Percentiles rank a stretch among this genome's conserved stretches.
Conservation (phyloP, 2,888 invertebrate genomes). For the Caradrina clavipalpis region DNA sequence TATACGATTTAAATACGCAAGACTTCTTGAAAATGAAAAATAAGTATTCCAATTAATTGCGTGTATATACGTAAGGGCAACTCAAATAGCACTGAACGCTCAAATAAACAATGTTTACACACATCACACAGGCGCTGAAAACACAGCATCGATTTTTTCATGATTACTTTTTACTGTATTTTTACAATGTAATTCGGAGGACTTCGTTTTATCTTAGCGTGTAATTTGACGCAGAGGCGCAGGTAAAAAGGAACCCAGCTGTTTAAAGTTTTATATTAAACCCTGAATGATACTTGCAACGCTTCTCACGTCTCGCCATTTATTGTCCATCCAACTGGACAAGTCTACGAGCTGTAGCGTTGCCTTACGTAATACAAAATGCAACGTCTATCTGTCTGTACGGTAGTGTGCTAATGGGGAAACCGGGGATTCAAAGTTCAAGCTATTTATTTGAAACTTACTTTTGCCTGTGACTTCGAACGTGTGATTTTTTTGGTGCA, state of each 20-base stretch:
- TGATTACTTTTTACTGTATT: neutral
- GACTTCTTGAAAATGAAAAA: too few relatives aligned
- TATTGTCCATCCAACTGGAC: conserved; percentile 40
- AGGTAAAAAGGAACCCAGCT: conserved; percentile 3
- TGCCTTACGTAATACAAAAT: conserved; percentile 9
- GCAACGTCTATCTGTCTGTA: neutral
- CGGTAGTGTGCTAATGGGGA: neutral
- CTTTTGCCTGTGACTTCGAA: too few relatives aligned
- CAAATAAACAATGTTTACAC: too few relatives aligned
- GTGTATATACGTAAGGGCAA: too few relatives aligned
- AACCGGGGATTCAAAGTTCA: neutral
- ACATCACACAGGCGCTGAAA: too few relatives aligned
- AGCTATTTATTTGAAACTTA: too few relatives aligned
- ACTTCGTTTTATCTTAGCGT: neutral
- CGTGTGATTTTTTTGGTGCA: too few relatives aligned
- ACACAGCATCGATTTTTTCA: neutral
- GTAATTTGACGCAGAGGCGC: conserved; percentile 12
- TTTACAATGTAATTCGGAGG: conserved; percentile 3
- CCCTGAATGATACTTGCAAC: conserved; percentile 42
- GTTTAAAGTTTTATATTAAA: conserved; percentile 38
- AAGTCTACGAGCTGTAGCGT: conserved; percentile 9
- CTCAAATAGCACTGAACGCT: too few relatives aligned
- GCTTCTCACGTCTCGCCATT: conserved; percentile 39
- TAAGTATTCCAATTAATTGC: too few relatives aligned
- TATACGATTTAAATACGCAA: too few relatives aligned